These are phyloP conservation scores for Drosophila quinaria DNA, from an alignment of 2,888 invertebrate genomes.

Conservation along the genomic window DNA sequence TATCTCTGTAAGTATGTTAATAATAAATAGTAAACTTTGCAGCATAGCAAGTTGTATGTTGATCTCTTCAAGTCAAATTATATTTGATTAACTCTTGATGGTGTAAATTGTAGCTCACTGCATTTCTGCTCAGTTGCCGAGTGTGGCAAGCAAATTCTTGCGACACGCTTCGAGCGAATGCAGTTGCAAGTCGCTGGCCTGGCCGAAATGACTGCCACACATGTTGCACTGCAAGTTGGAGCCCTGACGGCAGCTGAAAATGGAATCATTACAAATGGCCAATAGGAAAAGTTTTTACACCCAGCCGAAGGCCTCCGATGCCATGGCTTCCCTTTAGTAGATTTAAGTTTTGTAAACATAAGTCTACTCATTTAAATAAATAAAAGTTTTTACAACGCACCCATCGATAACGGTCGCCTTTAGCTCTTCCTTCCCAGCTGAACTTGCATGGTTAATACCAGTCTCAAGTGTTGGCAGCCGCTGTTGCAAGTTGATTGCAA, in stretches of 20 bases:
- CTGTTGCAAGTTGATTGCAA: conserved; percentile 42
- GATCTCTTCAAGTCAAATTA: conserved; percentile 3
- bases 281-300: conserved; percentile 56
- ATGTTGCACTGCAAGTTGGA: conserved; percentile 46
- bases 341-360: too few species aligned
- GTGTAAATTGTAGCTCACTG: conserved; percentile 8
- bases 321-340: too few species aligned
- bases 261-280: conserved; percentile 56
- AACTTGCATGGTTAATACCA: conserved; percentile 14
- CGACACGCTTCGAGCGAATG: conserved; percentile 54
- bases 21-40: conserved; percentile 30
- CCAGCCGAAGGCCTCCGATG: too few species aligned
- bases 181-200: conserved; percentile 28
- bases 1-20: not conserved
- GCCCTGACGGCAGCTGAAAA: conserved; percentile 21
- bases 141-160: conserved; percentile 46
- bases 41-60: not conserved
- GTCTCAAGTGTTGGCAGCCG: conserved; percentile 45
- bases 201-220: conserved; percentile 46
- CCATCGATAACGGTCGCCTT: conserved; percentile 51
- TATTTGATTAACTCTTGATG: conserved; percentile 40
- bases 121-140: conserved; percentile 20
- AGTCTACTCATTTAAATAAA: too few species aligned
- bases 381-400: conserved; percentile 57
- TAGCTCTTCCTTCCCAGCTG: not conserved